phyloP scores from a whole-genome alignment of 1,140 invertebrate genomes.

The Samia ricini region DNA sequence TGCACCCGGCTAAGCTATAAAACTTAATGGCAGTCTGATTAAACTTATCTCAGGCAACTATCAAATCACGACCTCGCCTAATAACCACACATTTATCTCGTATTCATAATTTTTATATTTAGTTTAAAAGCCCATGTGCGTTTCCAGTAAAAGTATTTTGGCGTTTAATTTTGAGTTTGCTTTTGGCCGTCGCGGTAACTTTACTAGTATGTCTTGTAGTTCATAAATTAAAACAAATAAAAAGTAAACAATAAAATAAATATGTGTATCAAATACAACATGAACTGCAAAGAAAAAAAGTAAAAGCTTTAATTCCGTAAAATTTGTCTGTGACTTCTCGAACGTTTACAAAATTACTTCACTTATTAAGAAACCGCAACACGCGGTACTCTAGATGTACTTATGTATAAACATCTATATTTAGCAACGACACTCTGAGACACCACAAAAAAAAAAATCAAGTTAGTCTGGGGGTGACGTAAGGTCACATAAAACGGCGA shows the following conservation, averaged over 20 bases:
- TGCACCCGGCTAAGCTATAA: slow-evolving; percentile 67
- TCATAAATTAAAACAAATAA: too few relatives aligned
- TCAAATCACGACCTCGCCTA: slow-evolving; percentile 61
- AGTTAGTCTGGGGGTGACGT: slow-evolving; percentile 35
- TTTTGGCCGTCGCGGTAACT: too few relatives aligned
- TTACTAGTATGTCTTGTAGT: too few relatives aligned
- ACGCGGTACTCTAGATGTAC: slow-evolving; percentile 21
- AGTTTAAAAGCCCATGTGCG: neutral
- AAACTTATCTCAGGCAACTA: slow-evolving; percentile 66
- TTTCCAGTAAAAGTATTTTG: too few relatives aligned
- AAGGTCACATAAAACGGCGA: slow-evolving; percentile 63
- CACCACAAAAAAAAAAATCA: slow-evolving; percentile 30
- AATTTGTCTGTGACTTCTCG: too few relatives aligned
- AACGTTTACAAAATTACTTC: too few relatives aligned
- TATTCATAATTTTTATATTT: slow-evolving; percentile 18
- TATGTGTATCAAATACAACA: too few relatives aligned
- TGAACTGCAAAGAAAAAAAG: too few relatives aligned
- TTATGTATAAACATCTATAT: slow-evolving; percentile 36
- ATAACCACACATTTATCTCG: slow-evolving; percentile 39
- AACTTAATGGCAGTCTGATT: slow-evolving; percentile 75
- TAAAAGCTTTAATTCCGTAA: too few relatives aligned
- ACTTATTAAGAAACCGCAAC: too few relatives aligned
- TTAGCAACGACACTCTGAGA: slow-evolving; percentile 24
- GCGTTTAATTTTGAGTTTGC: too few relatives aligned
- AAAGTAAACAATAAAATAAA: too few relatives aligned